These are phyloP conservation scores for Myanophis thanlyinensis DNA, from an alignment of 2,113 vertebrate species.

Conservation along the genomic window DNA sequence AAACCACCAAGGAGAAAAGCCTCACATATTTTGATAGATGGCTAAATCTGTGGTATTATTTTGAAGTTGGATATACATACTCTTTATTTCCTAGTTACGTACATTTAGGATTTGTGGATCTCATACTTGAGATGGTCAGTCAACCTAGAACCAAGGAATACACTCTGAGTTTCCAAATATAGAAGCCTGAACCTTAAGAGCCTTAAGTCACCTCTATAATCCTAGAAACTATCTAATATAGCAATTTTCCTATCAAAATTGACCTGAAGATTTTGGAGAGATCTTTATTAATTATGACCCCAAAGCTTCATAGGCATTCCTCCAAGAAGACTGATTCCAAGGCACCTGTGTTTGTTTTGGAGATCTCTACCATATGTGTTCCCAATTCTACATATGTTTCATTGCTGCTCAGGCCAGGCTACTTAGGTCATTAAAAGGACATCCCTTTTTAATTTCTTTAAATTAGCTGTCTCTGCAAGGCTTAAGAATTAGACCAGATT, in stretches of 20 bases:
- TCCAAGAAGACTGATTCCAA: background rate
- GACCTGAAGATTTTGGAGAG: background rate
- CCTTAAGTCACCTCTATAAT: background rate
- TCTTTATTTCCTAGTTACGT: background rate
- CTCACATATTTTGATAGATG: background rate
- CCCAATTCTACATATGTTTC: background rate
- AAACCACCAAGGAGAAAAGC: background rate
- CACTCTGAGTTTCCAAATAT: background rate
- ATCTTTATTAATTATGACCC: background rate
- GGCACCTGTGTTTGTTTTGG: background rate
- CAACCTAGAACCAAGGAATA: background rate
- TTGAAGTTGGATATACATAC: background rate
- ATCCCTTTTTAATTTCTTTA: background rate
- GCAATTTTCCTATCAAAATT: background rate
- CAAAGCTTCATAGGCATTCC: background rate
- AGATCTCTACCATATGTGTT: background rate
- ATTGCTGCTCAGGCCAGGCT: background rate
- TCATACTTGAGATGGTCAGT: background rate
- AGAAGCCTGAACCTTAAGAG: background rate
- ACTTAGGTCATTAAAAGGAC: background rate
- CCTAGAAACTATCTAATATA: too few relatives aligned
- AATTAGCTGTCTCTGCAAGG: background rate
- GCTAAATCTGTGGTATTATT: background rate
- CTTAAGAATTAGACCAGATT: background rate
- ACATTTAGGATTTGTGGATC: background rate